Base-by-base conservation (phyloP, 2,888 invertebrate genomes). In the Acrobasis suavella region DNA sequence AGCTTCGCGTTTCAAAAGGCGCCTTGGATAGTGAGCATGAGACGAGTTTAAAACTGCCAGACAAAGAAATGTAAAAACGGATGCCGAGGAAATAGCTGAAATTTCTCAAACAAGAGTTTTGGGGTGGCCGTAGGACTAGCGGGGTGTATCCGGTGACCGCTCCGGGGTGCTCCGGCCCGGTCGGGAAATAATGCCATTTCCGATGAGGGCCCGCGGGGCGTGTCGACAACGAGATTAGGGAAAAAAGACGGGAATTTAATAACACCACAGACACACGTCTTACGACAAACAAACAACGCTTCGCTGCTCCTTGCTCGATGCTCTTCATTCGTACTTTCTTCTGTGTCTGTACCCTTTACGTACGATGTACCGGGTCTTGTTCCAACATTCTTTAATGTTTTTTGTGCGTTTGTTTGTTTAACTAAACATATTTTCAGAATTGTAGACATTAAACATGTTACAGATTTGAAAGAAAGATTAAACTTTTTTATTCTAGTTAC, bases 151-250 rank as follows among this genome's bases (percentile, higher is more conserved):
- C 87, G 86, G 83, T 86, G 85, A 85, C 86, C 86, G 83, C 80
- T 77, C 73, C 72, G 76, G 74, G 72, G 72, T 67, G 74, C 75
- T 69, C 68, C 75, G 73, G 67, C 69, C 68, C 75, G 73, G 67
- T 75, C 74, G 82, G 81, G 82, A 84, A 86, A 87, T 91, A 90
- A 90, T 89, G 85, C 86, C 77, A 89, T 90, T 90, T 88, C 89
- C 89, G 87, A 87, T 86, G 87, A 82, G 81, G 81, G 79, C 86
- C 87, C 85, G 83, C 83, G 83, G 86, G 83, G 80, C 81, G 83
- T 79, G 80, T 79, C 82, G 81, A 83, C 83, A 83, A 85, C 83
- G 79, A 82, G 83, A 87, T 89, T 87, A 87, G 81, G 86, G 86
- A 81, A 86, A 84, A 84, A 83, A 84, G 79, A 83, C 83, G 86